These are phyloP conservation scores for Xestia xanthographa DNA, from an alignment of 2,888 invertebrate species.

Conservation along the genomic window DNA sequence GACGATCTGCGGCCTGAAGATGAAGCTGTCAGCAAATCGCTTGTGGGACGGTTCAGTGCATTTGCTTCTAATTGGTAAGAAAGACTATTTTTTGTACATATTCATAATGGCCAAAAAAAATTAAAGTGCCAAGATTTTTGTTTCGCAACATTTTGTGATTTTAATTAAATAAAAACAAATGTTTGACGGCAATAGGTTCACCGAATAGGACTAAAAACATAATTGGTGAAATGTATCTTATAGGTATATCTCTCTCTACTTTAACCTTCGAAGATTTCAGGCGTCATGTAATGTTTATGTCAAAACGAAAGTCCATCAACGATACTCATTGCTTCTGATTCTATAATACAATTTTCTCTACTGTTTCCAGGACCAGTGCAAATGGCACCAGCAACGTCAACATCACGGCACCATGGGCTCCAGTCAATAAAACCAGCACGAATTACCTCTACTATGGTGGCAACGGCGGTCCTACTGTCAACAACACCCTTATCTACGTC, in stretches of 20 bases:
- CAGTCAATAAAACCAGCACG: conserved; percentile 61
- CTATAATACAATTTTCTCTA: neutral
- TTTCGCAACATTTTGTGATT: neutral
- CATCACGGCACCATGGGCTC: conserved; percentile 59
- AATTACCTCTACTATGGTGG: conserved; percentile 73
- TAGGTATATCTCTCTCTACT: neutral
- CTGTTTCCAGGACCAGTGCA: conserved; percentile 34
- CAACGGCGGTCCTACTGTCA: conserved; percentile 44
- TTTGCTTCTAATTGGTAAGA: conserved; percentile 83
- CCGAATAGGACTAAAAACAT: neutral
- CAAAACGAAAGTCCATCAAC: neutral
- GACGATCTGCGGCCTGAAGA: conserved; percentile 75
- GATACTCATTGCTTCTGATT: neutral
- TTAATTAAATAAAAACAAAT: neutral
- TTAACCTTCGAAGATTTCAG: too few species aligned
- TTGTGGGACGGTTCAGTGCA: conserved; percentile 73
- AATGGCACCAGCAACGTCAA: conserved; percentile 20
- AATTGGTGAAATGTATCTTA: neutral
- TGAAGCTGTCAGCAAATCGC: conserved; percentile 65
- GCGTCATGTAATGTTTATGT: neutral
- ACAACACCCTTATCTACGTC: conserved; percentile 36
- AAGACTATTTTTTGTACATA: neutral
- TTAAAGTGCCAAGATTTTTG: too few species aligned
- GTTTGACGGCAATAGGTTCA: neutral
- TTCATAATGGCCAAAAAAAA: neutral